These are phyloP conservation scores for Eueremaeus valkanovi DNA, from an alignment of 2,888 invertebrate genomes.

Conservation along the genomic window DNA sequence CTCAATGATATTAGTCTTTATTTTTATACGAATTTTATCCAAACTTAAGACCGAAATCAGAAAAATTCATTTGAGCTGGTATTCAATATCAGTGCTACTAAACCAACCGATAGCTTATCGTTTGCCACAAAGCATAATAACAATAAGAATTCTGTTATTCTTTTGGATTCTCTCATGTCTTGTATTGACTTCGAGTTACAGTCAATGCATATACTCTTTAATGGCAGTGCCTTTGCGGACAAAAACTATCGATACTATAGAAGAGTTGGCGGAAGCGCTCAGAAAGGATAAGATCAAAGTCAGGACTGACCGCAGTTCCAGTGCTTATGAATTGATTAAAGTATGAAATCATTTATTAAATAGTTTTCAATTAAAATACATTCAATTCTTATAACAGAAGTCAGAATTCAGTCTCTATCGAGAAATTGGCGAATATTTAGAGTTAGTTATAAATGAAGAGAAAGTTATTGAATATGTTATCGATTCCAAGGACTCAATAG, in stretches of 20 bases:
- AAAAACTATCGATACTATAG: conserved; percentile 20
- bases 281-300: background rate
- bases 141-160: background rate
- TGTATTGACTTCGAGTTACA: conserved; percentile 21
- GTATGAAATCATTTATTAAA: background rate
- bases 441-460: background rate
- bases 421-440: background rate
- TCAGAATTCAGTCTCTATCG: background rate
- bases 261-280: conserved; percentile 4
- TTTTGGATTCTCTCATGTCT: conserved; percentile 17
- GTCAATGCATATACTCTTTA: conserved; percentile 27
- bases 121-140: background rate
- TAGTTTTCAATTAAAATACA: background rate
- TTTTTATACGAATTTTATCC: background rate
- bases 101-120: background rate
- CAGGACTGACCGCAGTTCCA: background rate
- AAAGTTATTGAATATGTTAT: background rate
- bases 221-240: background rate
- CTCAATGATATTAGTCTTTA: background rate
- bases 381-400: background rate
- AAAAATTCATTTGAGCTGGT: background rate
- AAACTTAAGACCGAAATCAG: background rate
- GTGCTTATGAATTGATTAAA: conserved; percentile 4
- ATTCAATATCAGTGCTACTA: background rate
- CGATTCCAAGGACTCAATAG: background rate